phyloP scores from a whole-genome alignment of 2,797 vertebrate species.

The Luscinia luscinia region DNA sequence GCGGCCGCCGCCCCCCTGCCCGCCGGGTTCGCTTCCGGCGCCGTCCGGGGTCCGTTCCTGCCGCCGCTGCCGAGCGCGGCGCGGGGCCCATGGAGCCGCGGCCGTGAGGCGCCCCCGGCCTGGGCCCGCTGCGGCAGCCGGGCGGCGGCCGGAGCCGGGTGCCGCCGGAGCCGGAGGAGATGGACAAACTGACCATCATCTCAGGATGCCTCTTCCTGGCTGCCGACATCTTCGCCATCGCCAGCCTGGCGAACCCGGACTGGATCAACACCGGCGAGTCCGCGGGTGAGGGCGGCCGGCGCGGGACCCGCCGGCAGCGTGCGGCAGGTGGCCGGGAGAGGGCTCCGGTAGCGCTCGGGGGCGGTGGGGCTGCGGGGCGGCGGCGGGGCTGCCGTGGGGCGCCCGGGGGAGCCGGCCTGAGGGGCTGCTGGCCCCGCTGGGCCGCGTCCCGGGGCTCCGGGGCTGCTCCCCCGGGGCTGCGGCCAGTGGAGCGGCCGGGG shows the following conservation, averaged over 20 bases:
- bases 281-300: conserved; percentile 80
- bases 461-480: background rate
- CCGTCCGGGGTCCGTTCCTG: conserved; percentile 49
- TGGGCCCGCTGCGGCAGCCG: conserved; percentile 74
- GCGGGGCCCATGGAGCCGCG: conserved; percentile 63
- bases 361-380: background rate
- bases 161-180: conserved; percentile 77
- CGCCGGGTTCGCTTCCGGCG: conserved; percentile 68
- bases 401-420: background rate
- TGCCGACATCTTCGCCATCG: conserved; percentile 96
- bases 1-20: background rate
- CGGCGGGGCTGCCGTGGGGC: too few relatives aligned
- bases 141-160: conserved; percentile 68
- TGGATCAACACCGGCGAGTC: conserved; percentile 96
- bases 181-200: conserved; percentile 98
- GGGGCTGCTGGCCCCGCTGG: too few relatives aligned
- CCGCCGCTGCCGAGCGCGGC: conserved; percentile 54
- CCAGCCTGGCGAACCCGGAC: conserved; percentile 94
- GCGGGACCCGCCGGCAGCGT: background rate
- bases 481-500: background rate
- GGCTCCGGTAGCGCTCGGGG: background rate
- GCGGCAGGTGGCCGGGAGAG: background rate
- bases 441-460: too few relatives aligned
- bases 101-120: conserved; percentile 63
- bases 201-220: conserved; percentile 97